Percentiles rank a stretch among this genome's conserved stretches.
These are phyloP conservation scores for Cyclophora punctaria DNA, from an alignment of 2,888 invertebrate genomes.

Conservation along the genomic window DNA sequence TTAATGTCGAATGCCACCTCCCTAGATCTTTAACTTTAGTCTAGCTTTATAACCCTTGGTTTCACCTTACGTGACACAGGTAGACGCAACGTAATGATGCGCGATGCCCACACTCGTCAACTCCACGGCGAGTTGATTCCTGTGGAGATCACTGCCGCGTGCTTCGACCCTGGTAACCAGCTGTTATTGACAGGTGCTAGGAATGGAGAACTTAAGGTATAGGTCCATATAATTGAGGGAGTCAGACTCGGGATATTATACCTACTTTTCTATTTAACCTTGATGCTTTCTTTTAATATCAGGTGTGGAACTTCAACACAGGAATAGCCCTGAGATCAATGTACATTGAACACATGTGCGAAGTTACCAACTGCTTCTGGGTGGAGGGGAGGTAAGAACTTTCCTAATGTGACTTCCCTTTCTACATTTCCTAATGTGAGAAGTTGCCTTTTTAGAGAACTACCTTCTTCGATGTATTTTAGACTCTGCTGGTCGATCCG, in stretches of 20 bases:
- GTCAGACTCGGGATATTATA: too few species aligned
- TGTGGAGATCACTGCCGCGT: slow-evolving; percentile 84
- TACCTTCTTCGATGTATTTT: too few species aligned
- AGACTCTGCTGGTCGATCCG: too few species aligned
- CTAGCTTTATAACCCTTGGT: not conserved
- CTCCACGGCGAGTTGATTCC: slow-evolving; percentile 79
- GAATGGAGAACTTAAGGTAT: slow-evolving; percentile 82
- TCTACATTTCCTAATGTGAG: too few species aligned
- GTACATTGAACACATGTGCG: slow-evolving; percentile 76
- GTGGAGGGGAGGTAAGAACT: slow-evolving; percentile 66
- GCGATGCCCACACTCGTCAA: slow-evolving; percentile 80
- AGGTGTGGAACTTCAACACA: slow-evolving; percentile 90
- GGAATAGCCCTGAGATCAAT: slow-evolving; percentile 82
- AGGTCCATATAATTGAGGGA: too few species aligned
- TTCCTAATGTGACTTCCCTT: too few species aligned
- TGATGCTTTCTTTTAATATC: slow-evolving; percentile 5
- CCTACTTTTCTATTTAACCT: too few species aligned
- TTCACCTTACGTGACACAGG: slow-evolving; percentile 44
- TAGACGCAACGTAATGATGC: slow-evolving; percentile 79
- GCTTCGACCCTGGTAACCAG: slow-evolving; percentile 83
- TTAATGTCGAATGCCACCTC: too few species aligned
- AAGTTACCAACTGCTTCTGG: slow-evolving; percentile 76
- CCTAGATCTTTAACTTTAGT: too few species aligned
- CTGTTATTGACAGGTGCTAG: slow-evolving; percentile 85
- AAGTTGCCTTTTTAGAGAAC: too few species aligned